These are phyloP conservation scores for Pionites leucogaster DNA, from an alignment of 2,113 vertebrate genomes.

Conservation along the genomic window DNA sequence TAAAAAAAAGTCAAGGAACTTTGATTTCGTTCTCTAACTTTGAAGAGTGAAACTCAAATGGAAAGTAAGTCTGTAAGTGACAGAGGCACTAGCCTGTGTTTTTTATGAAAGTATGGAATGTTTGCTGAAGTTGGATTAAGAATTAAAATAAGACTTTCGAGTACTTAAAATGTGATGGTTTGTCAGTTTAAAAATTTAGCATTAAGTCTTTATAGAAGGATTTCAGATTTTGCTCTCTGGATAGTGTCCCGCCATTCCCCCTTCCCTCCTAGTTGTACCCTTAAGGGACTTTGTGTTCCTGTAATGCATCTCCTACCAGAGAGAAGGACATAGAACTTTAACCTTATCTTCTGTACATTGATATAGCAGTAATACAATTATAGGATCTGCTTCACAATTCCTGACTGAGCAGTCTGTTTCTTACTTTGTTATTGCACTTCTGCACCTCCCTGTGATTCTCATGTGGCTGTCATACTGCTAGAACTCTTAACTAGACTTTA, in stretches of 20 bases:
- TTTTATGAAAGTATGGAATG: neutral
- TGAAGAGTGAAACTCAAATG: neutral
- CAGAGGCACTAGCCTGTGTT: accelerated
- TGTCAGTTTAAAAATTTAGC: neutral
- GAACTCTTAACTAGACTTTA: neutral
- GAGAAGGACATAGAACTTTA: neutral
- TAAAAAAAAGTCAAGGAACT: neutral
- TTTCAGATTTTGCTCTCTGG: neutral
- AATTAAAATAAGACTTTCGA: neutral
- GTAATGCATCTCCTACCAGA: neutral
- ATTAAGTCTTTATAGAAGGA: neutral
- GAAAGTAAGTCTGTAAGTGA: neutral
- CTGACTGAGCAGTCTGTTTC: neutral
- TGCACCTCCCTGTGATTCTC: neutral
- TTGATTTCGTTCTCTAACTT: neutral
- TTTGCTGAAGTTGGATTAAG: neutral
- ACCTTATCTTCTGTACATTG: neutral
- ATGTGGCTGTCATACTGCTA: neutral
- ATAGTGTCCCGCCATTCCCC: neutral
- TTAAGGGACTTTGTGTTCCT: neutral
- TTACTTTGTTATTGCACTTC: neutral
- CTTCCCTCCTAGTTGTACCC: accelerated
- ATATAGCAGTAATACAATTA: neutral
- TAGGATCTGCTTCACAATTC: neutral
- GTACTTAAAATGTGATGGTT: neutral